Conservation (phyloP, 2,797 vertebrate genomes). For the Rhabdophis nuchalis region DNA sequence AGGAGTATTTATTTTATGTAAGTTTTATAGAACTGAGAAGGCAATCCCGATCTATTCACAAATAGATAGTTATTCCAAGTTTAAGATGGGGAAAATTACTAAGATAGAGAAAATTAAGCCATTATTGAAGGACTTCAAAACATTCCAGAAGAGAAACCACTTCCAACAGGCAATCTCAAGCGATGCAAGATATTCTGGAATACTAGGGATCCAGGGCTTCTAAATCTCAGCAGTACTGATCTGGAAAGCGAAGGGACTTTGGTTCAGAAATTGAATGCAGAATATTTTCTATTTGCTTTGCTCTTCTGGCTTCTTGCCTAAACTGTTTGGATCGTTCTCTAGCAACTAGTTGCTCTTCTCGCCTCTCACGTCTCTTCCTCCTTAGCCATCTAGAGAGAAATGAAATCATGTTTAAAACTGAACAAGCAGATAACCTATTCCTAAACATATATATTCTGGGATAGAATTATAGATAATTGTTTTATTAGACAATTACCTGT, state of each 20-base stretch:
- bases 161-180: slow-evolving; percentile 40
- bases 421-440: background rate
- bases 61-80: slow-evolving; percentile 44
- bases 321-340: slow-evolving; percentile 82
- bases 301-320: slow-evolving; percentile 81
- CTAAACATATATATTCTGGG: background rate
- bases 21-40: slow-evolving; percentile 38
- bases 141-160: slow-evolving; percentile 41
- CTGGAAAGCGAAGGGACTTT: slow-evolving; percentile 78
- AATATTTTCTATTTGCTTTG: slow-evolving; percentile 79
- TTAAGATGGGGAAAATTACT: slow-evolving; percentile 40
- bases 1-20: slow-evolving; percentile 15
- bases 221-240: slow-evolving; percentile 75
- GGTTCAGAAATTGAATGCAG: slow-evolving; percentile 73
- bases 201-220: slow-evolving; percentile 43
- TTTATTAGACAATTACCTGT: background rate
- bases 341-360: slow-evolving; percentile 77
- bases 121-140: slow-evolving; percentile 43
- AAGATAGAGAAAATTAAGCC: slow-evolving; percentile 32
- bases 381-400: slow-evolving; percentile 83
- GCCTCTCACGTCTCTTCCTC: slow-evolving; percentile 84
- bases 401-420: slow-evolving; percentile 13
- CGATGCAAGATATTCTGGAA: slow-evolving; percentile 34
- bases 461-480: background rate
- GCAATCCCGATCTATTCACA: slow-evolving; percentile 41